Conservation (phyloP, 2,113 vertebrate species). For the Atrichornis clamosus region DNA sequence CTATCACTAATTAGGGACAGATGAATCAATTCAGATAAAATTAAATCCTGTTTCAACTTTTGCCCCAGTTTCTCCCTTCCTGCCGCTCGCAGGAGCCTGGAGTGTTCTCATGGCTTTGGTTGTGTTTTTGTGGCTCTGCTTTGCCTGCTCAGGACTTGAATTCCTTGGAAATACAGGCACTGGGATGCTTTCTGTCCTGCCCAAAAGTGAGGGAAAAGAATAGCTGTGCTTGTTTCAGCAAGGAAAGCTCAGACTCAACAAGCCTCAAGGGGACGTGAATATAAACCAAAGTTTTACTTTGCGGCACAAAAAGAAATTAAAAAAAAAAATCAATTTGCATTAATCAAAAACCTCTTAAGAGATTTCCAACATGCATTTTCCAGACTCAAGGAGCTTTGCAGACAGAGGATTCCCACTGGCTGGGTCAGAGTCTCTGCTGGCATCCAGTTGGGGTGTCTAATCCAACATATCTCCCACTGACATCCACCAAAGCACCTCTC, state of each 20-base stretch:
- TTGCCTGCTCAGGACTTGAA: background rate
- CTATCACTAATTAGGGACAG: conserved; percentile 45
- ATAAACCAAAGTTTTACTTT: conserved; percentile 25
- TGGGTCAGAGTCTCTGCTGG: background rate
- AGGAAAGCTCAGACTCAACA: background rate
- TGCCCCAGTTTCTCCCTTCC: conserved; percentile 27
- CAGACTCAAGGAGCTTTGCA: background rate
- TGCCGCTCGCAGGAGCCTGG: background rate
- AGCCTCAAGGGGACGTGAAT: background rate
- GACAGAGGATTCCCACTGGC: background rate
- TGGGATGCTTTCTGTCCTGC: background rate
- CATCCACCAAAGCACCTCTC: background rate
- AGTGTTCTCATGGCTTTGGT: background rate
- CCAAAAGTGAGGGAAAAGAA: background rate
- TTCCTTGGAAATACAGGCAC: background rate
- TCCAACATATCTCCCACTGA: background rate
- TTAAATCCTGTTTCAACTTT: conserved; percentile 44
- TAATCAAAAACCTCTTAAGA: conserved; percentile 29
- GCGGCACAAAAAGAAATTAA: background rate
- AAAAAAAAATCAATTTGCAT: background rate
- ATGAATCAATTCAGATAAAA: conserved; percentile 35
- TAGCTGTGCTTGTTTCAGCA: background rate
- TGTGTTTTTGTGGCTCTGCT: background rate
- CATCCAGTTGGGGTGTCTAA: background rate
- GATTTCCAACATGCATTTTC: background rate